Evolutionary conservation across 2,888 invertebrate genomes (phyloP).

Genomic region (Philhelius pedissequus): DNA sequence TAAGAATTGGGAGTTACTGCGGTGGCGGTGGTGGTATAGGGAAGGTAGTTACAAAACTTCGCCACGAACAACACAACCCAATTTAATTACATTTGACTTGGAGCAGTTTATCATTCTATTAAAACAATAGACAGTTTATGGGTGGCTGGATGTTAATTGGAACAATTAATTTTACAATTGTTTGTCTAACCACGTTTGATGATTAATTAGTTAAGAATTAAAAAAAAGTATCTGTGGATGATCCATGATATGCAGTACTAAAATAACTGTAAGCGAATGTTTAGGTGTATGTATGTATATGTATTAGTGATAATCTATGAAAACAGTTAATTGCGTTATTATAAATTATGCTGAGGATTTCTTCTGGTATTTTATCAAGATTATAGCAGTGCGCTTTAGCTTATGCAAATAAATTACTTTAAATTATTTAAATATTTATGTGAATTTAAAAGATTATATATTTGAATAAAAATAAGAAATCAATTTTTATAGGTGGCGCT

Average conservation of each 20-base stretch:
- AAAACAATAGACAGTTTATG: not conserved
- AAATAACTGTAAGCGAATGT: not conserved
- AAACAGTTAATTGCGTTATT: constrained; percentile 9
- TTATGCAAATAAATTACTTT: not conserved
- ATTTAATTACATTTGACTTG: constrained; percentile 60
- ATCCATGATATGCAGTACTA: constrained; percentile 10
- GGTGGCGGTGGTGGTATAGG: not conserved
- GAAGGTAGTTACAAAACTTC: not conserved
- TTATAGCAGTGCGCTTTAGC: not conserved
- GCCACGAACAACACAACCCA: constrained; percentile 3
- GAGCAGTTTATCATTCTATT: constrained; percentile 51
- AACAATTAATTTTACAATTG: constrained; percentile 62
- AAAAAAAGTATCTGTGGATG: constrained; percentile 46
- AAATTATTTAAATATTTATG: not conserved
- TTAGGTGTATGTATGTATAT: not conserved
- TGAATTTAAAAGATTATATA: not conserved
- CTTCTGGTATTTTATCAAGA: constrained; percentile 19
- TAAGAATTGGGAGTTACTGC: not conserved
- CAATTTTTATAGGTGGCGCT: too few relatives aligned
- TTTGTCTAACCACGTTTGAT: constrained; percentile 33
- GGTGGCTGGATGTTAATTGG: constrained; percentile 44
- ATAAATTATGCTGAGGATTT: not conserved
- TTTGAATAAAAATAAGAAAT: not conserved
- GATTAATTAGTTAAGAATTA: constrained; percentile 51
- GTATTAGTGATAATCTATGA: not conserved